Conservation (phyloP, 2,888 invertebrate species). For the Nymphalis polychloros region DNA sequence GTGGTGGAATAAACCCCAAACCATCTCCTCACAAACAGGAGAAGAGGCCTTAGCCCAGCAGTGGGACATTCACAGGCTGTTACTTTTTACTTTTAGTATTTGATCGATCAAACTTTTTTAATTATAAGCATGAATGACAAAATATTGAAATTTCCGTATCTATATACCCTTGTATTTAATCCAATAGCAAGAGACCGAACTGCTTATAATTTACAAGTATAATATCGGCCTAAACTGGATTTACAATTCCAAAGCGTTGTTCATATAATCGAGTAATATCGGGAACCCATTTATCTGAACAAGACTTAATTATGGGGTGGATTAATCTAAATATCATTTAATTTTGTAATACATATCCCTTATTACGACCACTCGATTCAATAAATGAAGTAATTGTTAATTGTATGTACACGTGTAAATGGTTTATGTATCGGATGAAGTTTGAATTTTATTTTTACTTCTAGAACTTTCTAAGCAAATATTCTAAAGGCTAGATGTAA, state of each 20-base stretch:
- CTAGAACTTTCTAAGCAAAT: too few species aligned
- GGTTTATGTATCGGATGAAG: background rate
- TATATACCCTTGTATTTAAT: conserved; percentile 23
- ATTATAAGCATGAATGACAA: conserved; percentile 25
- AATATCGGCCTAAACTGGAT: conserved; percentile 43
- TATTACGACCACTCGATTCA: conserved; percentile 3
- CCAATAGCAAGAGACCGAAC: conserved; percentile 33
- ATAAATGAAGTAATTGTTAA: conserved; percentile 11
- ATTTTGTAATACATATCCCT: conserved; percentile 19
- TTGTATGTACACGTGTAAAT: background rate
- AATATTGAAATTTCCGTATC: conserved; percentile 27
- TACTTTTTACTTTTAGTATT: too few species aligned
- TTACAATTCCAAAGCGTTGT: conserved; percentile 45
- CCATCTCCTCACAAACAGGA: too few species aligned
- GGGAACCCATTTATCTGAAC: conserved; percentile 40
- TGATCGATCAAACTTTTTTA: conserved; percentile 3
- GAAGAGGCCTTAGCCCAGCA: too few species aligned
- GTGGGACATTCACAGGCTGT: too few species aligned
- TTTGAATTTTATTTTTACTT: too few species aligned
- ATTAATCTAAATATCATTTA: conserved; percentile 35
- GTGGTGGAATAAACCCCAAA: too few species aligned
- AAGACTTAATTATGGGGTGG: conserved; percentile 38
- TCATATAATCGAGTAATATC: conserved; percentile 43
- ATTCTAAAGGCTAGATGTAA: too few species aligned
- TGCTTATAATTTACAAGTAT: conserved; percentile 48